These are phyloP conservation scores for Tetropium fuscum DNA, from an alignment of 2,888 invertebrate species.

Conservation along the genomic window DNA sequence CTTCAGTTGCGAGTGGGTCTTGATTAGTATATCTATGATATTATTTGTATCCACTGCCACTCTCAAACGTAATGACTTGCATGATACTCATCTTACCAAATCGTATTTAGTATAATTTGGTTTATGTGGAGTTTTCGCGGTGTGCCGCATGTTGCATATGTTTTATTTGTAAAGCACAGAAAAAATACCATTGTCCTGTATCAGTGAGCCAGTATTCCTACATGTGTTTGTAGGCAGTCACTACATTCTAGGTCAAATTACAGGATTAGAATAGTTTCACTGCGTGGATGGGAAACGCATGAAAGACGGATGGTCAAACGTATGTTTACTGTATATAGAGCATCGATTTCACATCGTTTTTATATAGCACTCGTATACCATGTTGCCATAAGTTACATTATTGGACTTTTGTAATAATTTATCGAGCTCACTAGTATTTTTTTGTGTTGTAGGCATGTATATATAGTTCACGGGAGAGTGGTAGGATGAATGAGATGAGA, in stretches of 20 bases:
- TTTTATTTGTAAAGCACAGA: constrained; percentile 52
- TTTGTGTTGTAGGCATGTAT: constrained; percentile 63
- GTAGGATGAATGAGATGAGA: constrained; percentile 50
- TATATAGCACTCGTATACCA: constrained; percentile 58
- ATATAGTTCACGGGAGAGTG: constrained; percentile 51
- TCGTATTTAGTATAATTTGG: constrained; percentile 23
- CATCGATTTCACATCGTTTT: constrained; percentile 58
- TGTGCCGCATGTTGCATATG: constrained; percentile 49
- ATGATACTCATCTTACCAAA: constrained; percentile 22
- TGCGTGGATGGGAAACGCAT: constrained; percentile 35
- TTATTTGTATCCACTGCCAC: constrained; percentile 51
- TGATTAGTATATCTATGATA: constrained; percentile 28
- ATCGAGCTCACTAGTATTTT: constrained; percentile 48
- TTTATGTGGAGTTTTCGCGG: constrained; percentile 45
- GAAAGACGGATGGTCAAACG: constrained; percentile 28
- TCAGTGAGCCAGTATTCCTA: constrained; percentile 64
- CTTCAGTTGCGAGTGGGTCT: constrained; percentile 33
- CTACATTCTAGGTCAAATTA: constrained; percentile 64
- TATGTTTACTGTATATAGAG: constrained; percentile 47
- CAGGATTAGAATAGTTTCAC: constrained; percentile 57
- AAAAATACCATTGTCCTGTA: constrained; percentile 53
- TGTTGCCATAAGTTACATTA: constrained; percentile 56
- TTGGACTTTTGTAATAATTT: constrained; percentile 44
- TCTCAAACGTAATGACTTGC: constrained; percentile 35
- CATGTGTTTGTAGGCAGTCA: constrained; percentile 61